Evolutionary conservation across 2,888 invertebrate genomes (phyloP), one percentile per base, ranked within the genome.

Genomic region (Drosophila histrio): DNA sequence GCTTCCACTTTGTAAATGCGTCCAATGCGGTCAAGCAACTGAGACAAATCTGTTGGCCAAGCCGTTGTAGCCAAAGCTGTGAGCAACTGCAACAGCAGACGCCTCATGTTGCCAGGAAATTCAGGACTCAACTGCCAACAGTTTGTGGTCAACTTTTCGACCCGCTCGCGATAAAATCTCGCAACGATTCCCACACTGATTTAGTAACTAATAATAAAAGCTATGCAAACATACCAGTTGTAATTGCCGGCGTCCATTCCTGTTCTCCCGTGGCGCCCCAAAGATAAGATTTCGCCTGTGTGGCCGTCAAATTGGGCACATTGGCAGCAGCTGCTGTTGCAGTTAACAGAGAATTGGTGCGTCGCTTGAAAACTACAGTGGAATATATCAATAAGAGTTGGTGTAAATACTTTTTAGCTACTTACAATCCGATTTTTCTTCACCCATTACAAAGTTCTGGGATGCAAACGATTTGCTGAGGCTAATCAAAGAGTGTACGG

Each of bases 251-350:
- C 2, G 98, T 98, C 98, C 98, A 98, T 91, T 98, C 98, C 91
- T 98, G 98, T 91, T 98, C 98, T 32, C 98, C 98, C 0, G 98
- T 98, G 3, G 97, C 97, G 21, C 98, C 98, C 98, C 98, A 98
- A 44, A 97, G 93, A 28, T 96, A 93, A 0, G 90, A 92, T 64
- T 92, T 92, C 0, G 92, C 89, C 41, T 91, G 91, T 13, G 90
- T 86, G 22, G 90, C 81, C 2, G 87, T 78, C 22, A 81, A 64
- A 47, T 76, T 82, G 46, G 79, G 76, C 32, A 78, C 70, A 22
- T 82, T 77, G 24, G 78, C 79, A 5, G 82, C 80, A 3, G 59
- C 70, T 0, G 54, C 22, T 3, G 77, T 50, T 17, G 79, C 57
- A 43, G 77, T 89, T 24, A 89, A 21, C 39, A 90, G 61, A 1